phyloP scores from a whole-genome alignment of 1,140 invertebrate genomes.

The Muscidifurax raptorellus region DNA sequence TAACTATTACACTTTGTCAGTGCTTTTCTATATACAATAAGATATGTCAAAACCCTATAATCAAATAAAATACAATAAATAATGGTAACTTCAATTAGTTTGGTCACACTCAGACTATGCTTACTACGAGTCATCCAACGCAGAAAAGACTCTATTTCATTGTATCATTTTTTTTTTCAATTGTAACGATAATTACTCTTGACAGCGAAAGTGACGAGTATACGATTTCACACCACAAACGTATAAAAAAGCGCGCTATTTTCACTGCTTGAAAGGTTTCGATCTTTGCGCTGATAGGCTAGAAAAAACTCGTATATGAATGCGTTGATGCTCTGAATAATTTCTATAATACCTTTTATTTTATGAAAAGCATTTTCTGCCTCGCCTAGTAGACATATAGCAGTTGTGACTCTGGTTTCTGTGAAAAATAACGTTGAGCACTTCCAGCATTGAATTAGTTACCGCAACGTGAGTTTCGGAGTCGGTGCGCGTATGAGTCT shows the following conservation, averaged over 20 bases:
- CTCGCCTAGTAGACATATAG: neutral
- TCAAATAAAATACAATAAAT: neutral
- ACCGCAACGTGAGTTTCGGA: neutral
- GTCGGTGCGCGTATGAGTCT: neutral
- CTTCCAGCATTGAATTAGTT: conserved; percentile 1
- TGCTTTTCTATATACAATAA: neutral
- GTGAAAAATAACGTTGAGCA: neutral
- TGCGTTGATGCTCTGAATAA: conserved; percentile 42
- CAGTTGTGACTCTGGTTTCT: neutral
- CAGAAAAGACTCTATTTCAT: neutral
- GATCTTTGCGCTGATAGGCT: neutral
- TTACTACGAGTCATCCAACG: neutral
- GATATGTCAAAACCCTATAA: neutral
- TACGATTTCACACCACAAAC: neutral
- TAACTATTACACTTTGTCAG: neutral
- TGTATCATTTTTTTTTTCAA: neutral
- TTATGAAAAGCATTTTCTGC: conserved; percentile 12
- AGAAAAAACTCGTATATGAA: conserved; percentile 5
- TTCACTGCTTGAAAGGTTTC: conserved; percentile 5
- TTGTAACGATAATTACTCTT: neutral
- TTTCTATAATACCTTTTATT: conserved; percentile 35
- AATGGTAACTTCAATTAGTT: neutral
- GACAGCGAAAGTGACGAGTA: neutral
- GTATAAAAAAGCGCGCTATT: no score
- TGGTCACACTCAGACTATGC: no score